These are phyloP conservation scores for Dermatemys mawii DNA, from an alignment of 2,113 vertebrate species.

Conservation along the genomic window DNA sequence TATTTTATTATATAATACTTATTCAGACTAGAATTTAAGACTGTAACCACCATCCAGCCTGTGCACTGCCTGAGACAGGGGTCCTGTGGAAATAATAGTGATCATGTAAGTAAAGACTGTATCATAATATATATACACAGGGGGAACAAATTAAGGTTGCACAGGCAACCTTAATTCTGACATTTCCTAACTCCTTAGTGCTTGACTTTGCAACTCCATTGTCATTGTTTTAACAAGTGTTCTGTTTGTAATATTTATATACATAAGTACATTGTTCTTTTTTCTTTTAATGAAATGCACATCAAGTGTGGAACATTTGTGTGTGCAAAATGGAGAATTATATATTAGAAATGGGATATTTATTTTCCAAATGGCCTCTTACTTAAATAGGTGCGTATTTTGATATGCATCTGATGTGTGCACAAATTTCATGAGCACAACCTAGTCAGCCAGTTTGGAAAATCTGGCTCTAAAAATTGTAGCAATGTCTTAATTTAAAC, in stretches of 20 bases:
- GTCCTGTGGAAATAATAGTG: background rate
- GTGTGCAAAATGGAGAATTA: background rate
- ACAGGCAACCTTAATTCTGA: background rate
- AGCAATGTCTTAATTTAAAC: background rate
- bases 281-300: background rate
- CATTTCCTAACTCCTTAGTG: background rate
- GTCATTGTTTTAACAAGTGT: background rate
- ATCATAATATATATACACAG: background rate
- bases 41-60: background rate
- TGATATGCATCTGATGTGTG: background rate
- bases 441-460: background rate
- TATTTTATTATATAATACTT: rapidly evolving
- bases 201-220: background rate
- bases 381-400: background rate
- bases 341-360: constrained; percentile 21
- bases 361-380: background rate
- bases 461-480: background rate
- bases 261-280: background rate
- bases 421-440: background rate
- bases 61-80: background rate
- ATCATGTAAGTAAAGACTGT: background rate
- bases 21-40: background rate
- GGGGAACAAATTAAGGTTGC: background rate
- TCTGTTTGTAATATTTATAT: background rate
- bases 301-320: background rate